These are phyloP conservation scores for Macroteleia sp. DNA, from an alignment of 2,888 invertebrate genomes.

Conservation along the genomic window DNA sequence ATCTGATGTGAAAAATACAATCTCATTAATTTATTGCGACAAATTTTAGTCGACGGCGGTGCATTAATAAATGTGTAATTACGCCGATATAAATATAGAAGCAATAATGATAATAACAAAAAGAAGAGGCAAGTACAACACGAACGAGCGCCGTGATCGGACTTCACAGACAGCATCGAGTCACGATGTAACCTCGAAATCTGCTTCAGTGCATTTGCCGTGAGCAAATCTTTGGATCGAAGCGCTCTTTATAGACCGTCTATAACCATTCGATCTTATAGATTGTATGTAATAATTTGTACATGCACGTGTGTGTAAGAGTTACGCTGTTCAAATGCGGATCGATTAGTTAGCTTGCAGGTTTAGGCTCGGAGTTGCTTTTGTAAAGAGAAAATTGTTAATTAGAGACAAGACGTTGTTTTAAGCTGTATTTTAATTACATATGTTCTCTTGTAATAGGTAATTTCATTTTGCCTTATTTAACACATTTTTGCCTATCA, in stretches of 20 bases:
- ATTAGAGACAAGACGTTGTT: no score
- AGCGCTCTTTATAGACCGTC: constrained; percentile 70
- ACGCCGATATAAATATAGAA: constrained; percentile 37
- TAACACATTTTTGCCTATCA: no score
- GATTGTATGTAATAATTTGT: constrained; percentile 68
- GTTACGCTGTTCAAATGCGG: constrained; percentile 55
- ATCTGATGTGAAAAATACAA: constrained; percentile 1
- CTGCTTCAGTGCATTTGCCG: constrained; percentile 70
- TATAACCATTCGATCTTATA: constrained; percentile 70
- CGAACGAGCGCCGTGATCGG: constrained; percentile 68
- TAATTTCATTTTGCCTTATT: no score
- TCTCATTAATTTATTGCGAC: constrained; percentile 41
- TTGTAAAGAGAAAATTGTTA: constrained; percentile 31
- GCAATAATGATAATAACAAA: constrained; percentile 55
- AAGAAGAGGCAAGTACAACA: constrained; percentile 57
- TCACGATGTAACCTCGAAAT: constrained; percentile 79
- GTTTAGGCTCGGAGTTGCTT: constrained; percentile 15
- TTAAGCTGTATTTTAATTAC: no score
- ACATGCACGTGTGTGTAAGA: constrained; percentile 44
- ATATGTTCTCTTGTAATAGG: no score
- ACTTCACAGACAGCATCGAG: constrained; percentile 70
- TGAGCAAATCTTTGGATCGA: constrained; percentile 75
- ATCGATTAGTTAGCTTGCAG: constrained; percentile 60
- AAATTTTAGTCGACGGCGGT: constrained; percentile 37
- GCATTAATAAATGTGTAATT: constrained; percentile 56